These are phyloP conservation scores for Scomber colias DNA, from an alignment of 2,113 vertebrate species.

Conservation along the genomic window DNA sequence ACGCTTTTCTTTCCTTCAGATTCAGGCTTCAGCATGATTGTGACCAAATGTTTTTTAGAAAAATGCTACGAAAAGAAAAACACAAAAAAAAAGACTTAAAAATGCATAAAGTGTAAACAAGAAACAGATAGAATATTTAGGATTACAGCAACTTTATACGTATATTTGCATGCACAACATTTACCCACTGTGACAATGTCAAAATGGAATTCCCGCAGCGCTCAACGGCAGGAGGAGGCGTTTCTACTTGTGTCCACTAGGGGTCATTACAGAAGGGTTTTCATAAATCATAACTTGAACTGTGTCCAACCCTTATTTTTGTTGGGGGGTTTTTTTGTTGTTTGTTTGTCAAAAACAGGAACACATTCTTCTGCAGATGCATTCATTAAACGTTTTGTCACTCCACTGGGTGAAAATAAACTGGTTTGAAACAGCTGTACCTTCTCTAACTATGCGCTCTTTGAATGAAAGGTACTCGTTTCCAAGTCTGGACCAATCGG, in stretches of 20 bases:
- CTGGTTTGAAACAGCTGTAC: constrained; percentile 23
- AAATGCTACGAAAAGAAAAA: constrained; percentile 53
- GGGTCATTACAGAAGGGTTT: constrained; percentile 46
- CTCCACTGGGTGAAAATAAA: constrained; percentile 12
- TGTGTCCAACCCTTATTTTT: constrained; percentile 4
- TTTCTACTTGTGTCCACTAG: constrained; percentile 18
- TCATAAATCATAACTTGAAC: constrained; percentile 16
- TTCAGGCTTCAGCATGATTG: constrained; percentile 90
- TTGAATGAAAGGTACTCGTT: constrained; percentile 59
- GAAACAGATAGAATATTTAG: constrained; percentile 66
- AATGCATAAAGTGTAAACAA: constrained; percentile 77
- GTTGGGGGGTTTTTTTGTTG: too few species aligned
- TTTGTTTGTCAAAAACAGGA: constrained; percentile 25
- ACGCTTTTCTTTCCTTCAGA: constrained; percentile 82
- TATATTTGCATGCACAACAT: constrained; percentile 84
- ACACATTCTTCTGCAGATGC: constrained; percentile 46
- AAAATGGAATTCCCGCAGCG: constrained; percentile 43
- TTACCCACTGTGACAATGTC: constrained; percentile 67
- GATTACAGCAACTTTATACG: constrained; percentile 73
- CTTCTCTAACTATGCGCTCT: constrained; percentile 73
- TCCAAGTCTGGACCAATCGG: constrained; percentile 78
- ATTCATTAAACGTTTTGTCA: constrained; percentile 20
- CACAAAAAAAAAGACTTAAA: constrained; percentile 52
- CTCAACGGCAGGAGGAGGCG: constrained; percentile 2
- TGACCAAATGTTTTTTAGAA: constrained; percentile 94